Percentiles rank a stretch among this genome's conserved stretches.
phyloP scores from a whole-genome alignment of 2,113 vertebrate species.

The Nestor notabilis region DNA sequence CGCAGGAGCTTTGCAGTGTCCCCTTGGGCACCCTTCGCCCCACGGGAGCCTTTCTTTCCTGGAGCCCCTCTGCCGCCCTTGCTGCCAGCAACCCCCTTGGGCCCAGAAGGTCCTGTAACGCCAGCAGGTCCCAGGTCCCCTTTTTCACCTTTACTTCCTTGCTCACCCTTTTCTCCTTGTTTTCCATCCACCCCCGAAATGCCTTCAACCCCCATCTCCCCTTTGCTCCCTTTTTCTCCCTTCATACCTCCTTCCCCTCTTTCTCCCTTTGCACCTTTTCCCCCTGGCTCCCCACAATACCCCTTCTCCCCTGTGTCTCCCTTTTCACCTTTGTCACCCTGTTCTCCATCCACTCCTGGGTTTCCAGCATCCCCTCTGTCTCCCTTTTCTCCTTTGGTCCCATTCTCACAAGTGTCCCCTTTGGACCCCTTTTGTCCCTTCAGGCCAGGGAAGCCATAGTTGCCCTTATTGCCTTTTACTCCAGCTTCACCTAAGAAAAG shows the following conservation, averaged over 20 bases:
- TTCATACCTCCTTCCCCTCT: conserved; percentile 79
- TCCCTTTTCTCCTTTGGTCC: conserved; percentile 89
- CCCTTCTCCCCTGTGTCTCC: conserved; percentile 89
- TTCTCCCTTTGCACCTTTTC: conserved; percentile 84
- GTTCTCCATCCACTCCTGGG: conserved; percentile 73
- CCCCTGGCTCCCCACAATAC: conserved; percentile 79
- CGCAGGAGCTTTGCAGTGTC: conserved; percentile 41
- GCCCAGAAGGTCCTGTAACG: conserved; percentile 74
- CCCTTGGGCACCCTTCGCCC: conserved; percentile 86
- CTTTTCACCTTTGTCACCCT: conserved; percentile 82
- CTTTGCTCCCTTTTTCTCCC: conserved; percentile 86
- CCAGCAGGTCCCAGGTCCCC: conserved; percentile 84
- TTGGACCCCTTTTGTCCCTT: conserved; percentile 86
- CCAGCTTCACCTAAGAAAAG: conserved; percentile 84
- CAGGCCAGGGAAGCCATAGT: conserved; percentile 76
- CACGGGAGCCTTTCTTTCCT: conserved; percentile 88
- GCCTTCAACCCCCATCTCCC: conserved; percentile 82
- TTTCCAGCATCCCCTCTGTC: conserved; percentile 78
- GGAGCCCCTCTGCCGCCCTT: conserved; percentile 86
- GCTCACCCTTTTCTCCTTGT: conserved; percentile 80
- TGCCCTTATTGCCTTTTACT: conserved; percentile 89
- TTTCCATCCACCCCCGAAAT: conserved; percentile 77
- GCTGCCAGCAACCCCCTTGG: conserved; percentile 81
- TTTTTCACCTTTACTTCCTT: conserved; percentile 83
- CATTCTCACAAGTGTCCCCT: conserved; percentile 85